Percentiles rank a stretch among this genome's conserved stretches.
Evolutionary conservation across 2,797 vertebrate genomes (phyloP).

Genomic region (Coccyzus lansbergi): DNA sequence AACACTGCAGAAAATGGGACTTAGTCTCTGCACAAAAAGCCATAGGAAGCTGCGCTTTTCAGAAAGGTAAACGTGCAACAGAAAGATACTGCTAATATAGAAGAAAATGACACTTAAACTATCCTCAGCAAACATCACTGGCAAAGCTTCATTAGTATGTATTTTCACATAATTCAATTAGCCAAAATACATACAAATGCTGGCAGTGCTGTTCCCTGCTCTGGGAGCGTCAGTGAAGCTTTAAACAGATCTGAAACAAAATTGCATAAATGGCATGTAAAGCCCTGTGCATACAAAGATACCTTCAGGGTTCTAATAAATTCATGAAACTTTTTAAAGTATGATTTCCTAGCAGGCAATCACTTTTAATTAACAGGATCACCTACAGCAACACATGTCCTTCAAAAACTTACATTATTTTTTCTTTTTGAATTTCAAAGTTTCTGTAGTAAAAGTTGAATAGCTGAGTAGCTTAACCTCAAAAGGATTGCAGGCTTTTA

Average conservation of each 20-base stretch:
- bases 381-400: conserved; percentile 89
- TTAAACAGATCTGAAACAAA: conserved; percentile 86
- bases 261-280: conserved; percentile 83
- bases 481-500: conserved; percentile 87
- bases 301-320: conserved; percentile 87
- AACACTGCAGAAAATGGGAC: not conserved
- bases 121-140: conserved; percentile 70
- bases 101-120: conserved; percentile 73
- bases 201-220: conserved; percentile 74
- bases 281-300: conserved; percentile 86
- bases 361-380: conserved; percentile 89
- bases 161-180: conserved; percentile 86
- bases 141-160: conserved; percentile 82
- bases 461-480: conserved; percentile 87
- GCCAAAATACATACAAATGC: conserved; percentile 81
- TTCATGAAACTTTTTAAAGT: conserved; percentile 86
- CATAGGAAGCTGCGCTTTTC: conserved; percentile 51
- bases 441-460: conserved; percentile 88
- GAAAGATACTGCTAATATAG: conserved; percentile 68
- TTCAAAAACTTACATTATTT: conserved; percentile 90
- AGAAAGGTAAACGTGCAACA: conserved; percentile 58
- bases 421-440: conserved; percentile 90
- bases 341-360: conserved; percentile 88
- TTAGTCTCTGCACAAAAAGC: conserved; percentile 32
- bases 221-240: conserved; percentile 78